These are phyloP conservation scores for Bos javanicus DNA, from an alignment of 2,113 vertebrate genomes.

Conservation along the genomic window DNA sequence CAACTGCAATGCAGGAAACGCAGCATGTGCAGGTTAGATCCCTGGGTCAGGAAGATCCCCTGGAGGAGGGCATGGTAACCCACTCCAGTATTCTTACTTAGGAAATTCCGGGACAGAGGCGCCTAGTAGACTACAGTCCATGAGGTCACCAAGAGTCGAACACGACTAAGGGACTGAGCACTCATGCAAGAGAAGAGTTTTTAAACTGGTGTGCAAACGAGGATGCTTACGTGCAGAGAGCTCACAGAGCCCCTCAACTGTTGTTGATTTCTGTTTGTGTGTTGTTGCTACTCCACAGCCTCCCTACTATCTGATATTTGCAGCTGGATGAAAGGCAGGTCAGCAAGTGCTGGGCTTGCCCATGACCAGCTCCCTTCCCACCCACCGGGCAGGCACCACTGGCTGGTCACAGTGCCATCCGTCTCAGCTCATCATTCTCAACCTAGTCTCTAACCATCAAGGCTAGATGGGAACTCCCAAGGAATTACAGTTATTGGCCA, in stretches of 20 bases:
- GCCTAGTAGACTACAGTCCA: background rate
- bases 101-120: background rate
- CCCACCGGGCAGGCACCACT: background rate
- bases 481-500: background rate
- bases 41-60: background rate
- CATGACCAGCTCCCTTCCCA: background rate
- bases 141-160: background rate
- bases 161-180: background rate
- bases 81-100: background rate
- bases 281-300: background rate
- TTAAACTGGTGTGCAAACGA: too few species aligned
- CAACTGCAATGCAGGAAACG: background rate
- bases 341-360: rapidly evolving
- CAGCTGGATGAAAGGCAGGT: background rate
- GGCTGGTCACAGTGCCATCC: rapidly evolving
- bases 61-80: background rate
- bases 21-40: background rate
- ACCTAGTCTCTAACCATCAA: background rate
- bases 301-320: background rate
- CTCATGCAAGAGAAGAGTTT: background rate
- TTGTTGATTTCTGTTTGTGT: rapidly evolving
- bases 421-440: background rate
- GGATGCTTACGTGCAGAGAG: rapidly evolving
- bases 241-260: too few species aligned
- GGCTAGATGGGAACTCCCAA: background rate